Evolutionary conservation across 2,113 vertebrate species (phyloP).

Genomic region (Dinomys branickii): DNA sequence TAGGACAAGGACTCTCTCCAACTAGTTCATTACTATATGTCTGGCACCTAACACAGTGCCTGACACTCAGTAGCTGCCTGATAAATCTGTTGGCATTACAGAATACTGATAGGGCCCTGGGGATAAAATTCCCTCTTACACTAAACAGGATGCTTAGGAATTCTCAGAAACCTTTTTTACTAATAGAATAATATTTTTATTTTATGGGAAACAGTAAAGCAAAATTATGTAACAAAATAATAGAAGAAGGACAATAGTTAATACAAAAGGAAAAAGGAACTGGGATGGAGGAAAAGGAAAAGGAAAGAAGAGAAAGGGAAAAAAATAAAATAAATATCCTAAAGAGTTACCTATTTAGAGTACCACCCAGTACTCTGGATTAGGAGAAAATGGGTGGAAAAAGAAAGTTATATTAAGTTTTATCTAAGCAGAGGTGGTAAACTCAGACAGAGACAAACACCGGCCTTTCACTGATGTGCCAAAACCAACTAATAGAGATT

Average conservation of each 20-base stretch:
- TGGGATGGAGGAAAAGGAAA: too few species aligned
- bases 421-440: neutral
- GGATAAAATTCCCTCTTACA: neutral
- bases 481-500: neutral
- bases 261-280: too few species aligned
- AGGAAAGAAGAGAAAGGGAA: too few species aligned
- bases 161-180: neutral
- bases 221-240: too few species aligned
- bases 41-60: neutral
- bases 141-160: neutral
- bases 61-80: neutral
- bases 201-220: too few species aligned
- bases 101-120: neutral
- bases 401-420: neutral
- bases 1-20: neutral
- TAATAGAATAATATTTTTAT: too few species aligned
- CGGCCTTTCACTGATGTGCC: neutral
- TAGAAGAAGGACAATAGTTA: too few species aligned
- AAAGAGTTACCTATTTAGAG: neutral
- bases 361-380: neutral
- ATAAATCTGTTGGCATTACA: neutral
- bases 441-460: neutral
- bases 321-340: neutral
- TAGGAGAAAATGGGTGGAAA: constrained; percentile 6
- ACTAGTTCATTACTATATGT: neutral